Evolutionary conservation across 1,140 invertebrate genomes (phyloP).

Genomic region (Caenorhabditis inopinata): DNA sequence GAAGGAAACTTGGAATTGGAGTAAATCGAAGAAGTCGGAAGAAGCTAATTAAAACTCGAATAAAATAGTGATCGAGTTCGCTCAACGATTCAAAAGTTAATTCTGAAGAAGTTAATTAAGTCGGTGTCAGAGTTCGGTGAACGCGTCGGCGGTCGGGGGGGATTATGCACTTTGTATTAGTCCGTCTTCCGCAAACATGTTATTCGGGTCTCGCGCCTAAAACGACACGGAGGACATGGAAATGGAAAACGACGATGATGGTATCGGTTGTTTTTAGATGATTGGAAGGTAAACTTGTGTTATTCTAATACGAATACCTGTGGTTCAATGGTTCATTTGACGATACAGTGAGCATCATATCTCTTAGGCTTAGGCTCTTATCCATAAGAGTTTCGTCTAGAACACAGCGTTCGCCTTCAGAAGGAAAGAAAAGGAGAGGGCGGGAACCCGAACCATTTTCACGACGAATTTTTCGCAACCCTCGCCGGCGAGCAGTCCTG

Average conservation of each 20-base stretch:
- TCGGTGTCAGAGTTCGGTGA: not conserved
- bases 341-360: no score
- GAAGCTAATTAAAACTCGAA: not conserved
- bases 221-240: not conserved
- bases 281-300: not conserved
- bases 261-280: not conserved
- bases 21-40: not conserved
- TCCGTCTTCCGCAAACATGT: not conserved
- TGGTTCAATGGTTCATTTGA: no score
- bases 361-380: no score
- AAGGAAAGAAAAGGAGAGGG: no score
- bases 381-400: no score
- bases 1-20: no score
- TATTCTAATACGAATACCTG: no score
- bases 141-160: not conserved
- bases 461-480: no score
- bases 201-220: not conserved
- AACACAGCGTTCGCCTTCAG: no score
- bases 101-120: not conserved
- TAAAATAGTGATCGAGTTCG: not conserved
- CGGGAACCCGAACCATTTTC: no score
- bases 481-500: no score
- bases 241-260: not conserved
- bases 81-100: not conserved
- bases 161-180: not conserved